Conservation (phyloP, 2,113 vertebrate species). For the Petaurus breviceps region DNA sequence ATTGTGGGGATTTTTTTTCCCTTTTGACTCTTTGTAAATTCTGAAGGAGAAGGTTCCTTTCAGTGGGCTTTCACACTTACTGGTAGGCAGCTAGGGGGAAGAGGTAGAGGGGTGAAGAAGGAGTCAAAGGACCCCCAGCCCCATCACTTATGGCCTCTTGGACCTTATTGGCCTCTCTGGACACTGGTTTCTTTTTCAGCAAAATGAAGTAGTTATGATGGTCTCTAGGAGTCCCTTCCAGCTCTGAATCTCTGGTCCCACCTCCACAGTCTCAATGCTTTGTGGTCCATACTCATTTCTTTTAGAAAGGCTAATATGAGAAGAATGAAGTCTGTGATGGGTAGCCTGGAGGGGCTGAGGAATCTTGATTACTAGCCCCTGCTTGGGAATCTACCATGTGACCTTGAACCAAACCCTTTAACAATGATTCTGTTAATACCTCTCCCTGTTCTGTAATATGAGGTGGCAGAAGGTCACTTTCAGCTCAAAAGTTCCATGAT, state of each 20-base stretch:
- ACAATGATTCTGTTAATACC: neutral
- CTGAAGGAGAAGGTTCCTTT: conserved; percentile 31
- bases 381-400: neutral
- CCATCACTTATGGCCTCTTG: neutral
- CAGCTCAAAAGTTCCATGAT: neutral
- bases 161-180: neutral
- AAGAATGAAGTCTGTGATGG: neutral
- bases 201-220: neutral
- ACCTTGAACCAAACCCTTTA: conserved; percentile 2
- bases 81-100: no score
- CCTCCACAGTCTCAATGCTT: neutral
- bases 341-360: neutral
- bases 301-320: no score
- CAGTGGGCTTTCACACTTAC: neutral
- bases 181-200: neutral
- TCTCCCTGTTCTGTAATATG: neutral
- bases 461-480: neutral
- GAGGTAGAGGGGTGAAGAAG: neutral
- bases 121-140: neutral
- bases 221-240: neutral
- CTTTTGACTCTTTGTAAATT: neutral
- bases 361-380: neutral
- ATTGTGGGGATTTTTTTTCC: neutral
- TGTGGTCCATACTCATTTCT: neutral
- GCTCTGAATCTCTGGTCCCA: neutral